A percentile compares a stretch with the other conserved stretches of the same genome.
phyloP scores from a whole-genome alignment of 2,113 vertebrate genomes.

The Merops nubicus region DNA sequence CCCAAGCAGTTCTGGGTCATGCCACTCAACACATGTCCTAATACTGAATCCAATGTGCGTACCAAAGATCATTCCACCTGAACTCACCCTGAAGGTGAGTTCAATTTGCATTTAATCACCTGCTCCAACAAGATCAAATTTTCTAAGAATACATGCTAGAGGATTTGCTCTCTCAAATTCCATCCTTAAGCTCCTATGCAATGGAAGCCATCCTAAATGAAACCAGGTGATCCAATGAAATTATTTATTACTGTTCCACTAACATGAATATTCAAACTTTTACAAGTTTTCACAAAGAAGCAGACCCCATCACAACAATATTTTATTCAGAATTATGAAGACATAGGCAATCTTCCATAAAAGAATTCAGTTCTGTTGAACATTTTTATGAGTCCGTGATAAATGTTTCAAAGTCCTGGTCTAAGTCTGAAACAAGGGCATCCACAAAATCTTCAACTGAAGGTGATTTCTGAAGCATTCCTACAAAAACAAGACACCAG shows the following conservation, averaged over 20 bases:
- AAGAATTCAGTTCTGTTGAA: not conserved
- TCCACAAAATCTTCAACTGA: slow-evolving; percentile 92
- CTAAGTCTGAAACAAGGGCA: slow-evolving; percentile 90
- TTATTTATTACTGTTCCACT: slow-evolving; percentile 66
- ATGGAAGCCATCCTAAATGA: not conserved
- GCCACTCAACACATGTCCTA: not conserved
- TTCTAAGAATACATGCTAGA: not conserved
- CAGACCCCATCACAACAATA: not conserved
- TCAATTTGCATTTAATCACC: not conserved
- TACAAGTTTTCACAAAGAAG: not conserved
- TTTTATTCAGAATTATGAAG: not conserved
- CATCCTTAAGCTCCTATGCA: not conserved
- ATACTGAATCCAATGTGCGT: not conserved
- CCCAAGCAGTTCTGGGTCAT: not conserved
- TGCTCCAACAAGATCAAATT: not conserved
- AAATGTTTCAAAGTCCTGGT: slow-evolving; percentile 91
- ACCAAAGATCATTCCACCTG: not conserved
- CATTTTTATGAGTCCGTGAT: slow-evolving; percentile 87
- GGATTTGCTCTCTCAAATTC: not conserved
- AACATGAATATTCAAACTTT: not conserved
- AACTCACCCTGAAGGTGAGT: not conserved
- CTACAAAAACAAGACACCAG: slow-evolving; percentile 70
- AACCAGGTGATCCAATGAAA: not conserved
- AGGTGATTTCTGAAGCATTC: slow-evolving; percentile 92
- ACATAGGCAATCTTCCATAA: not conserved